These are phyloP conservation scores for Antigone vipio DNA, from an alignment of 2,113 vertebrate genomes.

Conservation along the genomic window DNA sequence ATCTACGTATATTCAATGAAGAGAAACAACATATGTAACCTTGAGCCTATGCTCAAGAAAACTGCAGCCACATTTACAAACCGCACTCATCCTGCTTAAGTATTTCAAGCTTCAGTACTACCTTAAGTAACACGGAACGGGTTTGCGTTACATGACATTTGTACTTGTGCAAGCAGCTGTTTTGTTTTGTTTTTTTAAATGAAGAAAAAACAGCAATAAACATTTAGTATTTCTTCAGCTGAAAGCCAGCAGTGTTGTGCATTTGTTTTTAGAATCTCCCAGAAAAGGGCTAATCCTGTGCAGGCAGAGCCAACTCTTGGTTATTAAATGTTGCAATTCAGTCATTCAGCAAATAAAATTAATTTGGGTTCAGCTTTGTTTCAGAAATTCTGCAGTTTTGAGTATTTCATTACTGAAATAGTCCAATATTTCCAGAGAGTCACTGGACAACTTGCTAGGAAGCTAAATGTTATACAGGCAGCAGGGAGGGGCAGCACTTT, in stretches of 20 bases:
- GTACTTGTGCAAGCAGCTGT: neutral
- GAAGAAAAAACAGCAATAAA: neutral
- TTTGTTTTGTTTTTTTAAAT: neutral
- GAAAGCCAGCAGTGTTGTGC: neutral
- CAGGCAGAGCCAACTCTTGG: neutral
- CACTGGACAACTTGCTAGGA: neutral
- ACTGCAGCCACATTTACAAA: neutral
- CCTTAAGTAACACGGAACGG: neutral
- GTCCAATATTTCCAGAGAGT: neutral
- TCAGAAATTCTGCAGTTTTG: neutral
- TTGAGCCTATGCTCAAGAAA: neutral
- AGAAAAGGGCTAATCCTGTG: neutral
- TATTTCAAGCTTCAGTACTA: neutral
- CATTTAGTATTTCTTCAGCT: neutral
- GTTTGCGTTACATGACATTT: fast-evolving
- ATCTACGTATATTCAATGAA: neutral
- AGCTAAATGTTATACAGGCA: neutral
- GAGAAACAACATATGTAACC: neutral
- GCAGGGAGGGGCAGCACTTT: neutral
- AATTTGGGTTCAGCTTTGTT: neutral
- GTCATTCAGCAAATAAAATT: neutral
- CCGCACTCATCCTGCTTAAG: neutral
- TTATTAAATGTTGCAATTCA: neutral
- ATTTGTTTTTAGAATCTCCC: neutral
- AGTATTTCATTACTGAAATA: neutral